A percentile compares a stretch with the other conserved stretches of the same genome.
These are phyloP conservation scores for Gambusia affinis DNA, from an alignment of 2,113 vertebrate species.

Conservation along the genomic window DNA sequence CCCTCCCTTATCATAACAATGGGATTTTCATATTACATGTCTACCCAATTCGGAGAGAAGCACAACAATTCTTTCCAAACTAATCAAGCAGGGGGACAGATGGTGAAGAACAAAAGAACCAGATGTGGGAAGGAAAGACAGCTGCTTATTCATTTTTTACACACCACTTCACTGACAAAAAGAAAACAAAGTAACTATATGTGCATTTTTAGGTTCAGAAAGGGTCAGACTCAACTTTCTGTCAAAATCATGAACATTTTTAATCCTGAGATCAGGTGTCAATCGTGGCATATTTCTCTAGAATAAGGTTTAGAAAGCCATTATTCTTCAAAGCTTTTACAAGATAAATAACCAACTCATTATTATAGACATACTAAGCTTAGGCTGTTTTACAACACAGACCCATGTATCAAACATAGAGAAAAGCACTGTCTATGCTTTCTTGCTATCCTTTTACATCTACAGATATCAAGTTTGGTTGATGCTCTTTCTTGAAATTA, in stretches of 20 bases:
- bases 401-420: neutral
- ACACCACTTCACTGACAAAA: neutral
- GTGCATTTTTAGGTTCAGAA: neutral
- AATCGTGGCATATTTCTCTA: neutral
- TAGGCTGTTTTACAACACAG: neutral
- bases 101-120: constrained; percentile 25
- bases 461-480: too few species aligned
- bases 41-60: neutral
- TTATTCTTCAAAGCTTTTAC: neutral
- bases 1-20: too few species aligned
- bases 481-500: too few species aligned
- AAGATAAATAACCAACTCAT: neutral
- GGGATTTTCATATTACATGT: too few species aligned
- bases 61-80: constrained; percentile 19
- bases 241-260: neutral
- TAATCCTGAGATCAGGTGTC: neutral
- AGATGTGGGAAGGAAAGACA: constrained; percentile 37
- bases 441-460: too few species aligned
- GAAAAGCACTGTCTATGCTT: too few species aligned
- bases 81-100: constrained; percentile 45
- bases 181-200: neutral
- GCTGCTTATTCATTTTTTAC: constrained; percentile 2
- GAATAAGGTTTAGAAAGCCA: neutral
- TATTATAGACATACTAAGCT: neutral
- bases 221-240: neutral